Evolutionary conservation across 2,888 invertebrate species (phyloP).

Genomic region (Molorchus minor): DNA sequence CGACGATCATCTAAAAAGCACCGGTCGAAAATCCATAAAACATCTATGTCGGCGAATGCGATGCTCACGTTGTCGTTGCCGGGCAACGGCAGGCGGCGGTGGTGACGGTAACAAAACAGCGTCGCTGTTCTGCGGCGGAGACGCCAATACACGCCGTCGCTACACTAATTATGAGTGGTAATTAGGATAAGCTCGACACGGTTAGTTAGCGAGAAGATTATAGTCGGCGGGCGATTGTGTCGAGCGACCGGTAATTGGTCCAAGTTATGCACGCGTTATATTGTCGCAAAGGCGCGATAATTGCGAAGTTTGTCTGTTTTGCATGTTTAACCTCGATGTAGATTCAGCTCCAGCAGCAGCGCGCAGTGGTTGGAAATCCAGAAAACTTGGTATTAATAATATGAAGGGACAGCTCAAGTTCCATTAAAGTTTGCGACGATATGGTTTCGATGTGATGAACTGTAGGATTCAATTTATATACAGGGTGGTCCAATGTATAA

Average conservation of each 20-base stretch:
- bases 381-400: too few relatives aligned
- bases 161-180: conserved; percentile 61
- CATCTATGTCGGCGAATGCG: conserved; percentile 49
- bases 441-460: too few relatives aligned
- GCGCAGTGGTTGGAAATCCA: not conserved
- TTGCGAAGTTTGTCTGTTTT: conserved; percentile 57
- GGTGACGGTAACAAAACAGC: conserved; percentile 58
- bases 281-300: conserved; percentile 60
- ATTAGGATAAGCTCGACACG: conserved; percentile 62
- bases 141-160: conserved; percentile 41
- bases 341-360: too few relatives aligned
- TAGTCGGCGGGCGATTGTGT: conserved; percentile 55
- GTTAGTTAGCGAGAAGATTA: conserved; percentile 56
- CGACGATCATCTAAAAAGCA: conserved; percentile 38
- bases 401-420: too few relatives aligned
- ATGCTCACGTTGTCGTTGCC: conserved; percentile 47
- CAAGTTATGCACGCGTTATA: conserved; percentile 60
- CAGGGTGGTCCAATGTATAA: too few relatives aligned
- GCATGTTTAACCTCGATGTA: conserved; percentile 54
- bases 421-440: too few relatives aligned
- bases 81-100: conserved; percentile 48
- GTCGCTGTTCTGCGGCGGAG: conserved; percentile 37
- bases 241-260: conserved; percentile 57
- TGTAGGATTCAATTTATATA: too few relatives aligned
- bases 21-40: conserved; percentile 58